A percentile compares a stretch with the other conserved stretches of the same genome.
Evolutionary conservation across 2,797 vertebrate species (phyloP).

Genomic region (Esox masquinongy): DNA sequence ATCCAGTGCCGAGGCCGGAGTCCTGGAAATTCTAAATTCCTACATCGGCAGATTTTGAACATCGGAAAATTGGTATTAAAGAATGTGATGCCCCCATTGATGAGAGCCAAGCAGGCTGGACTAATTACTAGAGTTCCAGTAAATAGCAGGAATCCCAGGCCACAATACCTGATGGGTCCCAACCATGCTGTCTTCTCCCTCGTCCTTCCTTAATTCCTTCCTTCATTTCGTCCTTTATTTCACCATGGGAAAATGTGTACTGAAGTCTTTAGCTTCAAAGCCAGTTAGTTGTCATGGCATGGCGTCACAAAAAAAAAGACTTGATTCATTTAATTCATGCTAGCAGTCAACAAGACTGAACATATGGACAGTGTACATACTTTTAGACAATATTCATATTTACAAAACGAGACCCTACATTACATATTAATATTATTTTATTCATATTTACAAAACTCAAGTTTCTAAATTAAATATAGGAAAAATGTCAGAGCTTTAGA

Average conservation of each 20-base stretch:
- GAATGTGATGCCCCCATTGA: constrained; percentile 64
- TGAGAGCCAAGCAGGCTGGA: constrained; percentile 62
- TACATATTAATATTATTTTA: not conserved
- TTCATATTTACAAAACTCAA: no score
- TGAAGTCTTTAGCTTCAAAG: constrained; percentile 43
- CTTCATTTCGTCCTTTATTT: constrained; percentile 29
- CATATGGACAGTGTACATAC: not conserved
- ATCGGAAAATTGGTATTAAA: constrained; percentile 51
- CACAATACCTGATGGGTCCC: constrained; percentile 67
- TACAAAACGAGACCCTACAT: not conserved
- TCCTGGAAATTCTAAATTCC: constrained; percentile 65
- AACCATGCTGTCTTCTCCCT: constrained; percentile 25
- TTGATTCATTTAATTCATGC: not conserved
- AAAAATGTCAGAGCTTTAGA: no score
- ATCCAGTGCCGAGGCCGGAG: constrained; percentile 30
- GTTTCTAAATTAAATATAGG: no score
- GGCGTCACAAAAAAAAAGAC: constrained; percentile 61
- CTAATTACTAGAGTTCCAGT: constrained; percentile 67
- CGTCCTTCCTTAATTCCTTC: not conserved
- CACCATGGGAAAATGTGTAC: constrained; percentile 67
- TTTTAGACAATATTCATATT: not conserved
- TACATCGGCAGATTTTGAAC: constrained; percentile 36
- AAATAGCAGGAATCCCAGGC: constrained; percentile 57
- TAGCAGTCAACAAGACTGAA: not conserved
- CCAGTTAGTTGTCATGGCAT: constrained; percentile 59